These are phyloP conservation scores for Laticauda laticaudata DNA, from an alignment of 2,113 vertebrate genomes.

Conservation along the genomic window DNA sequence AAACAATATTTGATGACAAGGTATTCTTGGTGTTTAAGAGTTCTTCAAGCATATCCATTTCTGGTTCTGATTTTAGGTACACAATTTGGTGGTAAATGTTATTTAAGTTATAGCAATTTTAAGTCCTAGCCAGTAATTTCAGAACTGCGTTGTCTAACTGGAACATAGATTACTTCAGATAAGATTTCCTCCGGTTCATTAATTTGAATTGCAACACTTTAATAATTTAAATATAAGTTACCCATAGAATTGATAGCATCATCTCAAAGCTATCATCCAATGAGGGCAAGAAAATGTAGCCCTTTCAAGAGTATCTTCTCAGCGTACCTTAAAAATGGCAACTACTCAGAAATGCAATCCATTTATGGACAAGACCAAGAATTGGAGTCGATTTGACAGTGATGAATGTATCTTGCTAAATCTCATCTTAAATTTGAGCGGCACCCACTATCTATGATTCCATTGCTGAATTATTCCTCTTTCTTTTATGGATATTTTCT, in stretches of 20 bases:
- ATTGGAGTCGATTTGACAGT: neutral
- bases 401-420: neutral
- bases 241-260: neutral
- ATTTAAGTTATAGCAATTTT: neutral
- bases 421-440: neutral
- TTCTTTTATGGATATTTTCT: neutral
- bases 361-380: neutral
- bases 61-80: neutral
- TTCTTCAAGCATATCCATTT: neutral
- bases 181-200: neutral
- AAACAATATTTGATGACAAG: neutral
- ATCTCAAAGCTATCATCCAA: neutral
- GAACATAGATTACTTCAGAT: neutral
- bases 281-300: neutral
- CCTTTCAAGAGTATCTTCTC: neutral
- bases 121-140: neutral
- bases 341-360: neutral
- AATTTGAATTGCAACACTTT: neutral
- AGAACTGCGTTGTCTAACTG: neutral
- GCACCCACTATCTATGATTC: neutral
- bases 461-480: neutral
- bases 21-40: neutral
- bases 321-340: neutral
- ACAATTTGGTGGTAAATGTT: neutral
- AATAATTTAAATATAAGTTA: neutral